Conservation (phyloP, 64 coral and sea anemone genomes). For the Exaiptasia diaphana region DNA sequence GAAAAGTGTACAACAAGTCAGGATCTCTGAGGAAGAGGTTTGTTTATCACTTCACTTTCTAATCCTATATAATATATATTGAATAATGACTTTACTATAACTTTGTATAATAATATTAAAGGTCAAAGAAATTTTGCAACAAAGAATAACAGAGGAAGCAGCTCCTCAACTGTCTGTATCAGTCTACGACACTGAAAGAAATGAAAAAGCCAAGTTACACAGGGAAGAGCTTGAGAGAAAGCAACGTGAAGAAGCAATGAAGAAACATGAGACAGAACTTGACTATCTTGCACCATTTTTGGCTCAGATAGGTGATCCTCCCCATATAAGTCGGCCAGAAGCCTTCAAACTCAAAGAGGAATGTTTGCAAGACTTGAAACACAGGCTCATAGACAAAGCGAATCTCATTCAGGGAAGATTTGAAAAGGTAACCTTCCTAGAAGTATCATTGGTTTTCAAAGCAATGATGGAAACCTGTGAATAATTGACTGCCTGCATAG, state of each 20-base stretch:
- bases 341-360: constrained; percentile 97
- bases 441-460: too few species aligned
- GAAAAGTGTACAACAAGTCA: constrained; percentile 73
- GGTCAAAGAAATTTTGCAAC: constrained; percentile 92
- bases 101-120: background rate
- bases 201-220: constrained; percentile 90
- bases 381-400: constrained; percentile 89
- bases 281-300: constrained; percentile 96
- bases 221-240: constrained; percentile 91
- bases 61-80: background rate
- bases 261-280: constrained; percentile 92
- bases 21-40: constrained; percentile 95
- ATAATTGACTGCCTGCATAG: too few species aligned
- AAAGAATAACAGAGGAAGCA: constrained; percentile 87
- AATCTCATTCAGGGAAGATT: constrained; percentile 98
- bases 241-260: constrained; percentile 87
- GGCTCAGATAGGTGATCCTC: constrained; percentile 96
- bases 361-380: constrained; percentile 94
- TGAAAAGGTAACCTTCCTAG: constrained; percentile 71
- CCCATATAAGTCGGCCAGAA: constrained; percentile 66
- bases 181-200: constrained; percentile 97
- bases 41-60: background rate
- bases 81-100: background rate
- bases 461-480: too few species aligned
- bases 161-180: constrained; percentile 79